These are phyloP conservation scores for Ictalurus punctatus DNA, from an alignment of 2,113 vertebrate species.

Conservation along the genomic window DNA sequence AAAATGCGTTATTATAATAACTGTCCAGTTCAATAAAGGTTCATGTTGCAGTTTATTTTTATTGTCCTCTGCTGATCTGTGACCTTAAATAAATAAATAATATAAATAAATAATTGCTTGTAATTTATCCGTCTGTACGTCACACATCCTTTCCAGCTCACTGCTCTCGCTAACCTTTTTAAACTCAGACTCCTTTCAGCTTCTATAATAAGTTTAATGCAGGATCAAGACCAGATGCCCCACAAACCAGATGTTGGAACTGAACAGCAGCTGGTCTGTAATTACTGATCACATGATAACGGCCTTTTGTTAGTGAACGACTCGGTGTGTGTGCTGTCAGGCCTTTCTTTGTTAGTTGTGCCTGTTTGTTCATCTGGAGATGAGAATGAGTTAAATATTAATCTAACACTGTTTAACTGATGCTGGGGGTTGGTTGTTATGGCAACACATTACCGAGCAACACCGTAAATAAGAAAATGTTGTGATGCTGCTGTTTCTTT, in stretches of 20 bases:
- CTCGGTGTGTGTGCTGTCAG: not conserved
- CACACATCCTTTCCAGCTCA: not conserved
- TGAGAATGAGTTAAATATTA: not conserved
- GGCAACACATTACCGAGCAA: not conserved
- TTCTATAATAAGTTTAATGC: not conserved
- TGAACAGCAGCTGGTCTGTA: conserved; percentile 1
- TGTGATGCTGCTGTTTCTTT: not conserved
- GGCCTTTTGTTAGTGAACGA: not conserved
- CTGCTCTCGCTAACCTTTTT: not conserved
- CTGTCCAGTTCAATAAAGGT: not conserved
- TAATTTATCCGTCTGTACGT: not conserved
- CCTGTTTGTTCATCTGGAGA: not conserved
- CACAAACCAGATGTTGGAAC: not conserved
- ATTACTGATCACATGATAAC: not conserved
- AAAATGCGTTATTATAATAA: not conserved
- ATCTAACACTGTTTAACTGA: not conserved
- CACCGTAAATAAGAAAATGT: not conserved
- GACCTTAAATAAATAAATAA: conserved; percentile 1
- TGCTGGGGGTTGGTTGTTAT: not conserved
- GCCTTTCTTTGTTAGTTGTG: not conserved
- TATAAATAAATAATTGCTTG: not conserved
- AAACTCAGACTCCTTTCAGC: not conserved
- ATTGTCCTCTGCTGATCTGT: not conserved
- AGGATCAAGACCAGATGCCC: not conserved
- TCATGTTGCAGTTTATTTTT: not conserved